Conservation (phyloP, 2,888 invertebrate species). For the Diplazon laetatorius region DNA sequence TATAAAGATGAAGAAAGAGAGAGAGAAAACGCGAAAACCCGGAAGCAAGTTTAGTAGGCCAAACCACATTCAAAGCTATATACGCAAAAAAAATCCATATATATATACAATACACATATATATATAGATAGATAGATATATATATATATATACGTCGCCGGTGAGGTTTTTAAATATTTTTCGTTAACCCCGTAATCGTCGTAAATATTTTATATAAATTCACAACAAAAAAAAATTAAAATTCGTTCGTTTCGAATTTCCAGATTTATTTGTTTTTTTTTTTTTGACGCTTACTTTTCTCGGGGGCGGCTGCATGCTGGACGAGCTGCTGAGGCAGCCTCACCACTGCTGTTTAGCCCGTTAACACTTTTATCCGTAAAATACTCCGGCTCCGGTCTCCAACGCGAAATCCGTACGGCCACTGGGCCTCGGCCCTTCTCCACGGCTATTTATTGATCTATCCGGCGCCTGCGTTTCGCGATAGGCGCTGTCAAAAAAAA, state of each 20-base stretch:
- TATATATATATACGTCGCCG: too few species aligned
- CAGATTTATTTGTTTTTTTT: not conserved
- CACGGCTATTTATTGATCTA: constrained; percentile 80
- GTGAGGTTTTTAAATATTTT: too few species aligned
- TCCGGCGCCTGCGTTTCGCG: constrained; percentile 78
- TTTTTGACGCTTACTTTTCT: constrained; percentile 88
- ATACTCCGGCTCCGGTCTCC: constrained; percentile 73
- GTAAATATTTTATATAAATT: too few species aligned
- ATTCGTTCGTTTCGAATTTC: constrained; percentile 13
- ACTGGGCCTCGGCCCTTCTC: constrained; percentile 80
- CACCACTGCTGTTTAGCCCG: constrained; percentile 73
- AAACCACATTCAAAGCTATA: too few species aligned
- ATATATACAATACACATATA: too few species aligned
- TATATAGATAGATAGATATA: too few species aligned
- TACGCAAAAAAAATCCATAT: too few species aligned
- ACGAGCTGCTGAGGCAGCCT: constrained; percentile 77
- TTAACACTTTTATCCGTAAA: constrained; percentile 66
- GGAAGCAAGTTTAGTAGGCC: too few species aligned
- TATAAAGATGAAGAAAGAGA: too few species aligned
- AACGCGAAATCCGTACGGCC: constrained; percentile 79
- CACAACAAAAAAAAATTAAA: too few species aligned
- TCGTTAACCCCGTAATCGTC: too few species aligned
- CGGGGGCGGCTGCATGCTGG: constrained; percentile 92
- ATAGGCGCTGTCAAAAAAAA: constrained; percentile 56
- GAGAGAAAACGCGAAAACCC: too few species aligned